Evolutionary conservation across 2,797 vertebrate species (phyloP).

Genomic region (Gymnocypris eckloni): DNA sequence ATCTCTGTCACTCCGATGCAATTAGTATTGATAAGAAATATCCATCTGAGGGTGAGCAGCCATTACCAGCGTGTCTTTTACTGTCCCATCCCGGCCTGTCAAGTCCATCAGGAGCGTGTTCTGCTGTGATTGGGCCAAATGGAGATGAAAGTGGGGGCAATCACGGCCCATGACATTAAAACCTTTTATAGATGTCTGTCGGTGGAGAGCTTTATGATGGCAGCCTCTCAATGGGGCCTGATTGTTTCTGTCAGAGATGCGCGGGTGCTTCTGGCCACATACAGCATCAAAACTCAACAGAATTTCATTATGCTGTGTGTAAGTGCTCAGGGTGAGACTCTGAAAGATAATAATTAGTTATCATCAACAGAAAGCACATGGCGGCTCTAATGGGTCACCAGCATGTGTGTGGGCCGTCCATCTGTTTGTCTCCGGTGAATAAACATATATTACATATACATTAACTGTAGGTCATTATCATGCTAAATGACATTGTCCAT

Average conservation of each 20-base stretch:
- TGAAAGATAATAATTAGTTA: constrained; percentile 1
- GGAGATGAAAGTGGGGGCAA: constrained; percentile 75
- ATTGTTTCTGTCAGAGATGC: constrained; percentile 70
- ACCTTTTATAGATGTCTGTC: constrained; percentile 76
- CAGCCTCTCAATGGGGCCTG: constrained; percentile 72
- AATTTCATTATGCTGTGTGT: not conserved
- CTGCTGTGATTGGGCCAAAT: constrained; percentile 73
- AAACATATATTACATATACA: not conserved
- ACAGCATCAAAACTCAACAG: not conserved
- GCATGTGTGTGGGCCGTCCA: not conserved
- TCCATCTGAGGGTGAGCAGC: constrained; percentile 67
- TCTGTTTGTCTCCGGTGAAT: not conserved
- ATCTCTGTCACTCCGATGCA: constrained; percentile 71
- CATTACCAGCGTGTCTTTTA: constrained; percentile 61
- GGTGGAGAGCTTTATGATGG: constrained; percentile 70
- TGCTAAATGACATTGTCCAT: not conserved
- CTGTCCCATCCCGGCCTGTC: constrained; percentile 62
- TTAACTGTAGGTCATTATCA: not conserved
- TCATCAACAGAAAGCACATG: not conserved
- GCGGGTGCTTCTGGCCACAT: not conserved
- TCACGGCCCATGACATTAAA: constrained; percentile 75
- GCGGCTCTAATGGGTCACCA: not conserved
- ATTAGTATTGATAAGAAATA: constrained; percentile 76
- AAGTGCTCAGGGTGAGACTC: not conserved
- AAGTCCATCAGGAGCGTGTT: constrained; percentile 58